A percentile compares a stretch with the other conserved stretches of the same genome.
phyloP scores from a whole-genome alignment of 2,113 vertebrate genomes.

The Anguilla japonica region DNA sequence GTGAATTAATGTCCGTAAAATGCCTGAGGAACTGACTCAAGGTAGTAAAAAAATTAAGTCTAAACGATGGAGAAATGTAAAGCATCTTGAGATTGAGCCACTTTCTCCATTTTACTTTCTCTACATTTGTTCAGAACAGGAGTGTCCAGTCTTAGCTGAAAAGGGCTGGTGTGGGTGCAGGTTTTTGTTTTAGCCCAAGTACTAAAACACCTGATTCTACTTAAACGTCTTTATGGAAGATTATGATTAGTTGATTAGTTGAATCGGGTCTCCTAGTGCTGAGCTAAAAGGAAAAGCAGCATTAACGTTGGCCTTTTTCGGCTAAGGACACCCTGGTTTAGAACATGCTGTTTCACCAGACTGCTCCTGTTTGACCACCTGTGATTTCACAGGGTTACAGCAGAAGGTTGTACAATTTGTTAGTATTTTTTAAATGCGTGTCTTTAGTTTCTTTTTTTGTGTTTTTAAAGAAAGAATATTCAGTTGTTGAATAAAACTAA shows the following conservation, averaged over 20 bases:
- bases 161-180: too few relatives aligned
- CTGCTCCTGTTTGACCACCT: constrained; percentile 19
- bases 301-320: too few relatives aligned
- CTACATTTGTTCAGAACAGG: constrained; percentile 19
- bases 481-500: constrained; percentile 57
- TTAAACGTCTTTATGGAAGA: too few relatives aligned
- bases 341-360: constrained; percentile 9
- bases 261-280: too few relatives aligned
- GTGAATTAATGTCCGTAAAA: constrained; percentile 56
- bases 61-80: constrained; percentile 39
- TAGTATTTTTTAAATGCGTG: constrained; percentile 44
- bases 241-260: too few relatives aligned
- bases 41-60: constrained; percentile 35
- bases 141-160: too few relatives aligned
- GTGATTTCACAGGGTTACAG: constrained; percentile 15
- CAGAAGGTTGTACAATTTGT: constrained; percentile 30
- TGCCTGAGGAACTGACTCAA: constrained; percentile 40
- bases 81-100: background rate
- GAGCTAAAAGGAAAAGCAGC: too few relatives aligned
- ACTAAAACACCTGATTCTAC: too few relatives aligned
- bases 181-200: too few relatives aligned
- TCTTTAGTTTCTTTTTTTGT: constrained; percentile 53
- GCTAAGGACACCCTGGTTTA: background rate
- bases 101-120: constrained; percentile 42
- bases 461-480: constrained; percentile 54